phyloP scores from a whole-genome alignment of 2,113 vertebrate species.

The Pluvianellus socialis region DNA sequence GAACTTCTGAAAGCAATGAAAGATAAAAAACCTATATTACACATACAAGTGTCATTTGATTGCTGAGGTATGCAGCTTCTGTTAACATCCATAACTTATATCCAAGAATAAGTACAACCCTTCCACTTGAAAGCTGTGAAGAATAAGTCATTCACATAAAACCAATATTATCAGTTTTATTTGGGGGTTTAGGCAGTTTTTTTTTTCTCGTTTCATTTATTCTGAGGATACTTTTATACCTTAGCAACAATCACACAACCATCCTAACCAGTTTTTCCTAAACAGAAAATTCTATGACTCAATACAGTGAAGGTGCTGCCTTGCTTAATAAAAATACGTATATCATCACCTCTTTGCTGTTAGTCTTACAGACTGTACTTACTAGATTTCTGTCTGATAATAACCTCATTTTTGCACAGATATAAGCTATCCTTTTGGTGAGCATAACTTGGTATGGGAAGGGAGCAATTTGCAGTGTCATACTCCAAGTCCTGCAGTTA shows the following conservation, averaged over 20 bases:
- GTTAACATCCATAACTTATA: background rate
- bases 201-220: background rate
- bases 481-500: background rate
- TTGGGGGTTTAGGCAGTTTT: too few species aligned
- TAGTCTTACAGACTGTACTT: background rate
- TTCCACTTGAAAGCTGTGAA: background rate
- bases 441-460: rapidly evolving
- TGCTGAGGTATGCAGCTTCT: background rate
- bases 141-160: background rate
- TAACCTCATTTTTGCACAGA: background rate
- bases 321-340: background rate
- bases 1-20: background rate
- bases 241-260: background rate
- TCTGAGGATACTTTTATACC: background rate
- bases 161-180: background rate
- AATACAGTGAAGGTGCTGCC: background rate
- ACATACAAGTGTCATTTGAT: background rate
- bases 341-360: background rate
- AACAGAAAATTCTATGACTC: background rate
- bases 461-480: background rate
- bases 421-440: background rate
- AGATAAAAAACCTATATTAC: background rate
- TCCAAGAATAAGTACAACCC: background rate
- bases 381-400: background rate
- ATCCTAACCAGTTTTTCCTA: background rate